A percentile compares a stretch with the other conserved stretches of the same genome.
Evolutionary conservation across 2,113 vertebrate genomes (phyloP).

Genomic region (Macrotus californicus): DNA sequence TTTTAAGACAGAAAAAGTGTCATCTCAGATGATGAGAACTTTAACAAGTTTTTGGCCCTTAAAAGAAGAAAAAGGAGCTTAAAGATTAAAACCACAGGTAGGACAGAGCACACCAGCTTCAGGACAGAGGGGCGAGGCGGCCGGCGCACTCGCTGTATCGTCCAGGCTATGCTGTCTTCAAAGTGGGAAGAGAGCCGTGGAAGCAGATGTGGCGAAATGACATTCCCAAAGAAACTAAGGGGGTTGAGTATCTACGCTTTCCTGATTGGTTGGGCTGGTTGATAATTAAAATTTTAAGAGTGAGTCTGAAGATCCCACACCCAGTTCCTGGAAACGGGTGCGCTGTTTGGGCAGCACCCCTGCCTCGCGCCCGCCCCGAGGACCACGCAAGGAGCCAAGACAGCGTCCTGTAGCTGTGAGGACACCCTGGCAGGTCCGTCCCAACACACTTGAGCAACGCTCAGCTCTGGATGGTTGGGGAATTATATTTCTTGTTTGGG

Average conservation of each 20-base stretch:
- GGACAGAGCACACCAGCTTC: accelerated
- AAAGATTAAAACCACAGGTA: neutral
- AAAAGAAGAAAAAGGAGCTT: neutral
- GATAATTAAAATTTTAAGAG: neutral
- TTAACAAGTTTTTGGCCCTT: neutral
- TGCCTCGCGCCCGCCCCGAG: neutral
- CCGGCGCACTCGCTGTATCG: accelerated
- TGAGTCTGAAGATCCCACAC: neutral
- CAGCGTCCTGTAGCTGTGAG: accelerated
- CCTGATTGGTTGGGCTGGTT: neutral
- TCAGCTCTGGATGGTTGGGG: accelerated
- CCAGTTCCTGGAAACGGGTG: neutral
- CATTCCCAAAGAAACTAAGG: neutral
- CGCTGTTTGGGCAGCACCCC: neutral
- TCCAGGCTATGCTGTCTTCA: neutral
- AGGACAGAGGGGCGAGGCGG: accelerated
- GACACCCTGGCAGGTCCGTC: accelerated
- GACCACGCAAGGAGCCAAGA: accelerated
- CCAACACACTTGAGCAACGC: accelerated
- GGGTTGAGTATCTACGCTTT: neutral
- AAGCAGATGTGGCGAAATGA: neutral
- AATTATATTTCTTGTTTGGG: neutral
- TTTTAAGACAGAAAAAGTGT: neutral
- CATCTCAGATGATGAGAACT: neutral
- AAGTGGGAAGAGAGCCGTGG: neutral